Conservation (phyloP, 2,888 invertebrate species). For the Petrolisthes manimaculis region DNA sequence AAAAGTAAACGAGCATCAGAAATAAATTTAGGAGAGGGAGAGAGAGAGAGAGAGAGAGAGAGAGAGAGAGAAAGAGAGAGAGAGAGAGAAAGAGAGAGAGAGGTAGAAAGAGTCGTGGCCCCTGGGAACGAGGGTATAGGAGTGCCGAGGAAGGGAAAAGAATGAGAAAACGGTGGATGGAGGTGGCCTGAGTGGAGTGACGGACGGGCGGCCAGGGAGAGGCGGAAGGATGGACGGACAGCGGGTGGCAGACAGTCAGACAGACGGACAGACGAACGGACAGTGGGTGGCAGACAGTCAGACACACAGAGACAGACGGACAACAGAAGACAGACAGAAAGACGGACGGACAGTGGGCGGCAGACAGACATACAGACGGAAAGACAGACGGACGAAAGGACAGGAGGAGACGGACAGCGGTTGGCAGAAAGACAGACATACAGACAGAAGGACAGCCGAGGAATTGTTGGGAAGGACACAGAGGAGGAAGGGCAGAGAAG, state of each 20-base stretch:
- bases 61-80: neutral
- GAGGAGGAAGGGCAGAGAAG: neutral
- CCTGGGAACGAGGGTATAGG: neutral
- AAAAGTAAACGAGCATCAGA: conserved; percentile 1
- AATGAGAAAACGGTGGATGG: neutral
- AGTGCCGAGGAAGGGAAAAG: conserved; percentile 6
- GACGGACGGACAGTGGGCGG: neutral
- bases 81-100: conserved; percentile 11
- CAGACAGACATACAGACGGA: neutral
- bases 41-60: neutral
- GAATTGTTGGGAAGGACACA: neutral
- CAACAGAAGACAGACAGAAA: neutral
- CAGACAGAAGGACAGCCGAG: neutral
- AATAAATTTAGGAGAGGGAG: conserved; percentile 25
- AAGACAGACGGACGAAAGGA: neutral
- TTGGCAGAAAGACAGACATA: neutral
- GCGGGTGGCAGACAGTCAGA: neutral
- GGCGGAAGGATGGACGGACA: neutral
- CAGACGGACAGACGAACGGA: neutral
- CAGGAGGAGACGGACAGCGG: neutral
- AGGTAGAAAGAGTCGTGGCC: neutral
- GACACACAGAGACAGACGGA: neutral
- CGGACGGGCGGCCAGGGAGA: neutral
- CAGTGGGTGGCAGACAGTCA: neutral
- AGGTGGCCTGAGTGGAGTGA: neutral